A percentile compares a stretch with the other conserved stretches of the same genome.
Evolutionary conservation across 2,888 invertebrate species (phyloP).

Genomic region (Allolobophora icterica): DNA sequence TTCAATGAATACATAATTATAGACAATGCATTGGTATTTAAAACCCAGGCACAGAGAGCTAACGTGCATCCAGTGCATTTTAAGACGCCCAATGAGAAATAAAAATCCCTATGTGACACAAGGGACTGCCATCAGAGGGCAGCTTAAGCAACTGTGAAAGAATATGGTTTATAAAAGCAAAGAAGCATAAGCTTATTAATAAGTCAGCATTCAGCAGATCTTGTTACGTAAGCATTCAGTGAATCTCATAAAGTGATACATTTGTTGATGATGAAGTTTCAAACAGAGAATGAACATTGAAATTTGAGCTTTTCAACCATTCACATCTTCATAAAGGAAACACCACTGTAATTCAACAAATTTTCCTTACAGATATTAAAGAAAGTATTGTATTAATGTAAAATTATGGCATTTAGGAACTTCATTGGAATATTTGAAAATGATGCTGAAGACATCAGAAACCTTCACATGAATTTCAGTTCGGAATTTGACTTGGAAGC

Average conservation of each 20-base stretch:
- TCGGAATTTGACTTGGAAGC: background rate
- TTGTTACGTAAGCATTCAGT: background rate
- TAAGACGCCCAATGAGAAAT: too few species aligned
- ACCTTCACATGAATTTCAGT: background rate
- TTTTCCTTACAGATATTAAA: background rate
- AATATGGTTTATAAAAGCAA: background rate
- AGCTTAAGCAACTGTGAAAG: background rate
- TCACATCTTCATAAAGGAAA: background rate
- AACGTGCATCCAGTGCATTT: background rate
- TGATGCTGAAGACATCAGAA: too few species aligned
- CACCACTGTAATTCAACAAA: background rate
- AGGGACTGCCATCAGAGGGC: background rate
- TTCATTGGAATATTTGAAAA: background rate
- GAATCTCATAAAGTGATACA: background rate
- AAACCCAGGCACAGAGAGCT: background rate
- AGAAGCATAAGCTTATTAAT: background rate
- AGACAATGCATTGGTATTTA: background rate
- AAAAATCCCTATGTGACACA: background rate
- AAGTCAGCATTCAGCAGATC: background rate
- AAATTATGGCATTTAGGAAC: background rate
- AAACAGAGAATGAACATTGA: background rate
- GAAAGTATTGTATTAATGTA: background rate
- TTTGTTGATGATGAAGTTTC: background rate
- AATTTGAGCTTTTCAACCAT: background rate
- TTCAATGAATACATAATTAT: background rate